Evolutionary conservation across 2,113 vertebrate species (phyloP), one percentile per base, ranked within the genome.

Genomic region (Numida meleagris): DNA sequence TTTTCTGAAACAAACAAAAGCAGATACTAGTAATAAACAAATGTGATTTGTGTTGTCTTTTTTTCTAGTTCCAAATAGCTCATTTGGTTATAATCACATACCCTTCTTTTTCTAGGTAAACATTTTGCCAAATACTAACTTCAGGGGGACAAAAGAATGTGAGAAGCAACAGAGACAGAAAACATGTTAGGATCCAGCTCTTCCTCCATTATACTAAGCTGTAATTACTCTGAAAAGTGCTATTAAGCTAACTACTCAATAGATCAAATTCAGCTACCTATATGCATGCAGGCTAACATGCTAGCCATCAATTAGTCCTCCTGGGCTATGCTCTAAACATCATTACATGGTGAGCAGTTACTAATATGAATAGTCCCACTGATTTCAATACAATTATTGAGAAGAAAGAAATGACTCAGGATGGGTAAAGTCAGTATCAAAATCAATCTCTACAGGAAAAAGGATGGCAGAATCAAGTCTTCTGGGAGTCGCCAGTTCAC

Each of bases 1-100:
- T 82, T 96, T 92, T 94, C 90, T 90, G 97, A 94, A 93, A 84
- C 66, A 93, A 95, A 94, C 84, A 88, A 96, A 94, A 95, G 92
- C 82, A 93, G 70, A 75, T 96, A 90, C 81, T 88, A 97, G 90
- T 90, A 93, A 74, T 92, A 95, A 97, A 96, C 36, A 93, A 96
- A 97, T 92, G 57, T 63, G 70, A 91, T 89, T 89, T 95, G 77
- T 86, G 71, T 71, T 73, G 85, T 88, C 70, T 92, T 66, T 80
- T 45, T 29, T 57, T 90, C 36, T 53, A 87, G 51, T 96, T 96
- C 86, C 73, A 89, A 93, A 53, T 87, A 88, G 59, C 46, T 92
- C 68, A 45, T 94, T 96, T 94, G 90, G 67, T 94, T 95, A 81
- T 72, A 97, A 97, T 82, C 87, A 95, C 62, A 92, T 58, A 90